A percentile compares a stretch with the other conserved stretches of the same genome.
These are phyloP conservation scores for Synodontis membranacea DNA, from an alignment of 2,113 vertebrate species.

Conservation along the genomic window DNA sequence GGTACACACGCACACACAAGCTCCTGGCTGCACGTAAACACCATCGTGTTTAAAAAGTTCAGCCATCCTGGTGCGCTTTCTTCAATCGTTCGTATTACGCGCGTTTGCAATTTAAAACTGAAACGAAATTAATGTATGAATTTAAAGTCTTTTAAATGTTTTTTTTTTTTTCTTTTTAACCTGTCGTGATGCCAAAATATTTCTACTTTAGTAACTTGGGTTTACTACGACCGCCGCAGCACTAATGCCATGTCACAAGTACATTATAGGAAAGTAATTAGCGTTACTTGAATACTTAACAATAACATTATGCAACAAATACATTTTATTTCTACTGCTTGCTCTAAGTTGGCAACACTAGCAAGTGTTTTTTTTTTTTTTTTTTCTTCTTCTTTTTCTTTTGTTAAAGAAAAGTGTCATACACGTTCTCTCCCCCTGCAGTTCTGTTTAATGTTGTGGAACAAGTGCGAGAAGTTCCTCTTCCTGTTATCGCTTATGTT, in stretches of 20 bases:
- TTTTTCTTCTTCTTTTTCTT: neutral
- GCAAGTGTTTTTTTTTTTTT: too few relatives aligned
- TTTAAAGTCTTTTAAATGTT: neutral
- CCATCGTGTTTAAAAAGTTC: neutral
- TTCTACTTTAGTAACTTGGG: neutral
- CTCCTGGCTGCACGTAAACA: neutral
- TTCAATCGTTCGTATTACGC: neutral
- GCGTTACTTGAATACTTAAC: neutral
- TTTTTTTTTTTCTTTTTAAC: neutral
- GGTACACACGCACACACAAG: slow-evolving; percentile 65
- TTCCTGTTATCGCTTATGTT: neutral
- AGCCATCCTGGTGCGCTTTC: neutral
- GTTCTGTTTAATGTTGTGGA: neutral
- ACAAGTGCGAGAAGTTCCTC: neutral
- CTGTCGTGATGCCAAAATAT: too few relatives aligned
- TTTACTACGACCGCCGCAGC: neutral
- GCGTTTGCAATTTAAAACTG: neutral
- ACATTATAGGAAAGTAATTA: neutral
- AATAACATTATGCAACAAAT: neutral
- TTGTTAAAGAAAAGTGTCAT: neutral
- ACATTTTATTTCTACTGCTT: neutral
- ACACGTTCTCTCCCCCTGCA: neutral
- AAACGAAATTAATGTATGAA: neutral
- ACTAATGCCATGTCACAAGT: neutral
- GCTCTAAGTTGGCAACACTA: neutral